Percentiles rank a stretch among this genome's conserved stretches.
These are phyloP conservation scores for Nomada lathburiana DNA, from an alignment of 2,888 invertebrate genomes.

Conservation along the genomic window DNA sequence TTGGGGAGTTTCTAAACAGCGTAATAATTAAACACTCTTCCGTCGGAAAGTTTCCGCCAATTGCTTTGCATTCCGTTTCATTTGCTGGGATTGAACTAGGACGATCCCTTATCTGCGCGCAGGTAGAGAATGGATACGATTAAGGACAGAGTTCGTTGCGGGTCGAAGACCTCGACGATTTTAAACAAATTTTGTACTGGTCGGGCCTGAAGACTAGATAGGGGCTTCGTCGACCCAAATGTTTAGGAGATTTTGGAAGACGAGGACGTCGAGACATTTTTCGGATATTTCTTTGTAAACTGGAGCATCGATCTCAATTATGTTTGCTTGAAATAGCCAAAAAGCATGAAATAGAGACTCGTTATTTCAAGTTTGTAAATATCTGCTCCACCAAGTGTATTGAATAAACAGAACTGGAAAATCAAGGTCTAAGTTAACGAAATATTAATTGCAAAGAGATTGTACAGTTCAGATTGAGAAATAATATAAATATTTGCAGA, in stretches of 20 bases:
- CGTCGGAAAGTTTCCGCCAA: background rate
- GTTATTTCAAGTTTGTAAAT: background rate
- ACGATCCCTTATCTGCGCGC: slow-evolving; percentile 1
- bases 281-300: background rate
- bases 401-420: too few relatives aligned
- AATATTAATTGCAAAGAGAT: too few relatives aligned
- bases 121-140: slow-evolving; percentile 1
- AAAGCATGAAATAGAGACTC: background rate
- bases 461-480: too few relatives aligned
- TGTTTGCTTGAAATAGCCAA: background rate
- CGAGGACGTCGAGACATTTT: background rate
- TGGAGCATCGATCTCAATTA: background rate
- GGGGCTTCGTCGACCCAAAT: background rate
- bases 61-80: slow-evolving; percentile 35
- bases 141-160: background rate
- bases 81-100: slow-evolving; percentile 12
- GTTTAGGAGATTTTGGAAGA: too few relatives aligned
- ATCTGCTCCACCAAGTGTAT: too few relatives aligned
- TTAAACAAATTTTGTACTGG: background rate
- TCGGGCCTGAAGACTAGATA: too few relatives aligned
- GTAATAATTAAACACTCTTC: slow-evolving; percentile 43
- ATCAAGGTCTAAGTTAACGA: too few relatives aligned
- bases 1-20: slow-evolving; percentile 31
- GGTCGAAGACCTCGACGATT: background rate
- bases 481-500: too few relatives aligned